Conservation (phyloP, 2,797 vertebrate genomes). For the Meda fulgida region DNA sequence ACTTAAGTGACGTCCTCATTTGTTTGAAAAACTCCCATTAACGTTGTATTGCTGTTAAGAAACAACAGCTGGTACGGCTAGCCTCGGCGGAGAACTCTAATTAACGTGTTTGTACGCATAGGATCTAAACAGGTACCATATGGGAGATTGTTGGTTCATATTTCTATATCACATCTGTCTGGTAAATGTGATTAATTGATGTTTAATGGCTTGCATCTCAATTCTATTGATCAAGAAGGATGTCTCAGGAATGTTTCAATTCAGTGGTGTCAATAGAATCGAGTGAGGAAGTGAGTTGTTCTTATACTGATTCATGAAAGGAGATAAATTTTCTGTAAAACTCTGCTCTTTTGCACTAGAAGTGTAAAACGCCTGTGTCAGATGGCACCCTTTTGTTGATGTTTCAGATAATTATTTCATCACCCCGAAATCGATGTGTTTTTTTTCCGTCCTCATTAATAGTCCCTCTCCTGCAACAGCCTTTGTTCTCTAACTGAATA, state of each 20-base stretch:
- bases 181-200: slow-evolving; percentile 75
- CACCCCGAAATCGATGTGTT: slow-evolving; percentile 20
- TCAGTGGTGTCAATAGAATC: not conserved
- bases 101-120: slow-evolving; percentile 71
- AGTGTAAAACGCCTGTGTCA: slow-evolving; percentile 8
- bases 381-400: slow-evolving; percentile 17
- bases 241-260: not conserved
- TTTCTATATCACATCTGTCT: slow-evolving; percentile 72
- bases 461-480: slow-evolving; percentile 36
- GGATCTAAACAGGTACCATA: slow-evolving; percentile 75
- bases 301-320: not conserved
- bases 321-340: not conserved
- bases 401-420: slow-evolving; percentile 42
- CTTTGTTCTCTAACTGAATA: slow-evolving; percentile 47
- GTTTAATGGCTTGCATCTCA: slow-evolving; percentile 55
- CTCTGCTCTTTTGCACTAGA: not conserved
- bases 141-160: slow-evolving; percentile 71
- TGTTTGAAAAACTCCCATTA: slow-evolving; percentile 57
- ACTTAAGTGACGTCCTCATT: not conserved
- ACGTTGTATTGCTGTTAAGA: slow-evolving; percentile 67
- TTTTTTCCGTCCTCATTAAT: slow-evolving; percentile 9
- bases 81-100: slow-evolving; percentile 67
- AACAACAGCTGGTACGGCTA: slow-evolving; percentile 59
- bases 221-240: slow-evolving; percentile 17
- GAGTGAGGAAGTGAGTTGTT: not conserved